Conservation (phyloP, 2,797 vertebrate species). For the Myotis findleyi region DNA sequence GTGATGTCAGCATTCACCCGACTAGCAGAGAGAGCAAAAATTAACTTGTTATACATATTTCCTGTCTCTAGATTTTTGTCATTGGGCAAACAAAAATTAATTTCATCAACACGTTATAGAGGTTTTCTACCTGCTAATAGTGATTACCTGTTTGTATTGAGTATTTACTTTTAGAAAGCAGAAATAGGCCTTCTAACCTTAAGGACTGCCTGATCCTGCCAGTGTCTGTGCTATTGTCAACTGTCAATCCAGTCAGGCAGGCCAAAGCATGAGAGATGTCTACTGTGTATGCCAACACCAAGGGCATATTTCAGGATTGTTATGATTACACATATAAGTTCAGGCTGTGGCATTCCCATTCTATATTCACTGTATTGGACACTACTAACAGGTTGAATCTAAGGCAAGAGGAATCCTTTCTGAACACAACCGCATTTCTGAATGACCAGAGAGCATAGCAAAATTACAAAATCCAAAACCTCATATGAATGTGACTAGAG, state of each 20-base stretch:
- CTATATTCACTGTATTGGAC: background rate
- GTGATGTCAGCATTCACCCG: conserved; percentile 12
- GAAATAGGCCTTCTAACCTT: background rate
- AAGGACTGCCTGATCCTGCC: background rate
- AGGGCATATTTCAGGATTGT: background rate
- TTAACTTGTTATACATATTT: background rate
- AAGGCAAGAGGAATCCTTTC: background rate
- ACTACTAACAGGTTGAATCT: background rate
- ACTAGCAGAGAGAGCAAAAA: conserved; percentile 30
- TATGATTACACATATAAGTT: background rate
- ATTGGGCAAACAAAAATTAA: conserved; percentile 26
- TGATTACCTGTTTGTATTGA: background rate
- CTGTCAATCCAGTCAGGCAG: background rate
- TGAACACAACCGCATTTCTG: background rate
- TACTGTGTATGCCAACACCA: background rate
- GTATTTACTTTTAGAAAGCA: conserved; percentile 6
- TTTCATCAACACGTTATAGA: background rate
- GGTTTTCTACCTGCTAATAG: background rate
- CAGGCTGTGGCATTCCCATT: background rate
- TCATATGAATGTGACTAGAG: background rate
- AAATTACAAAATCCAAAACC: background rate
- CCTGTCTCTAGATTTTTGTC: background rate
- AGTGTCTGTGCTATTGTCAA: background rate
- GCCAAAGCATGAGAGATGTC: rapidly evolving
- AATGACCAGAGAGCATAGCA: background rate